Conservation (phyloP, 2,888 invertebrate genomes). For the Pterostichus madidus region DNA sequence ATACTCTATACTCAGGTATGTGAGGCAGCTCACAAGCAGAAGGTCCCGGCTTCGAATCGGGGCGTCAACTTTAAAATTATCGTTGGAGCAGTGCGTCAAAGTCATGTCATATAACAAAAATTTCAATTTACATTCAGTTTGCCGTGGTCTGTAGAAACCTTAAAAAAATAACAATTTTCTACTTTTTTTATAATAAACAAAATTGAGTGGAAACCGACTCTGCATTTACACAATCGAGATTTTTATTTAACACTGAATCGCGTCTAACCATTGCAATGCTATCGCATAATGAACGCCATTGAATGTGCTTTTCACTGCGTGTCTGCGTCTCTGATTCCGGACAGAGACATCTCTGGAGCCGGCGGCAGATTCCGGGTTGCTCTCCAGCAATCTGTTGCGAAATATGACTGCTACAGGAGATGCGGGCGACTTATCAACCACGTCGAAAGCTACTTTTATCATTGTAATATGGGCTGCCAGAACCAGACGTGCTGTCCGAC, state of each 20-base stretch:
- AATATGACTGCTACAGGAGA: slow-evolving; percentile 5
- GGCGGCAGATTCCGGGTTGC: slow-evolving; percentile 7
- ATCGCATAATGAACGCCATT: slow-evolving; percentile 33
- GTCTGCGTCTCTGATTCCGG: slow-evolving; percentile 17
- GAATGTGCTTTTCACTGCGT: slow-evolving; percentile 28
- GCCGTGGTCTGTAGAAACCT: too few relatives aligned
- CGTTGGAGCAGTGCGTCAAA: too few relatives aligned
- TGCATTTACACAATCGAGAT: background rate
- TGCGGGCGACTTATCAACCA: slow-evolving; percentile 30
- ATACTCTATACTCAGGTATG: too few relatives aligned
- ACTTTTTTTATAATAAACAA: too few relatives aligned
- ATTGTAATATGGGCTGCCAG: background rate
- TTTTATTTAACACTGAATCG: slow-evolving; percentile 19
- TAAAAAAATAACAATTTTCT: too few relatives aligned
- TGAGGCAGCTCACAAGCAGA: too few relatives aligned
- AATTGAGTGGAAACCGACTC: too few relatives aligned
- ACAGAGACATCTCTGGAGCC: background rate
- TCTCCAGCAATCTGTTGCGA: slow-evolving; percentile 25
- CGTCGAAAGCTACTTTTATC: slow-evolving; percentile 21
- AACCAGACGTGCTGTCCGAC: background rate
- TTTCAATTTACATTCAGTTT: too few relatives aligned
- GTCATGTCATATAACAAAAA: too few relatives aligned
- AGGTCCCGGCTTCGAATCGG: too few relatives aligned
- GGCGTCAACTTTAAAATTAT: too few relatives aligned
- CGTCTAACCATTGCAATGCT: background rate